Percentiles rank a stretch among this genome's conserved stretches.
phyloP scores from a whole-genome alignment of 2,888 invertebrate genomes.

The Saturnia japonica region DNA sequence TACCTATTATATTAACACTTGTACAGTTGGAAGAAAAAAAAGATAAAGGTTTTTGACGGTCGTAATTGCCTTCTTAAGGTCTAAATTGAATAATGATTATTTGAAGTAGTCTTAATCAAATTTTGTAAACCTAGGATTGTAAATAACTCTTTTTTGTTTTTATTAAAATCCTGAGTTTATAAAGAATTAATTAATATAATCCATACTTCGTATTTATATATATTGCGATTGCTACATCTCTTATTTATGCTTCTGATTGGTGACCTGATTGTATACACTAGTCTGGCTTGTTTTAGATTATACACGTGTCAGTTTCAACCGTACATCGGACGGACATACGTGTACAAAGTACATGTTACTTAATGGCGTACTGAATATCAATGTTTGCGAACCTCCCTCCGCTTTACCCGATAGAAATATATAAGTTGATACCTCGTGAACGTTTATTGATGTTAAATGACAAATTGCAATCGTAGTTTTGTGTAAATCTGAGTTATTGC shows the following conservation, averaged over 20 bases:
- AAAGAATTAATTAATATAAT: too few species aligned
- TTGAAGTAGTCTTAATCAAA: too few species aligned
- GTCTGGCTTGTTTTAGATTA: neutral
- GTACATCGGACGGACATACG: neutral
- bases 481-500: neutral
- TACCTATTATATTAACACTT: too few species aligned
- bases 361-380: conserved; percentile 3
- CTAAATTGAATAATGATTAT: too few species aligned
- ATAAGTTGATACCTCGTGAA: neutral
- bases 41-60: too few species aligned
- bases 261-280: neutral
- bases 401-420: neutral
- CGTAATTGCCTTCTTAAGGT: too few species aligned
- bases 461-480: neutral
- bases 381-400: conserved; percentile 1
- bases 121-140: too few species aligned
- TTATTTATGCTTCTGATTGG: neutral
- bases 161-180: too few species aligned
- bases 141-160: too few species aligned
- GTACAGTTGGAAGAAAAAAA: too few species aligned
- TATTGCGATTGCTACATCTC: neutral
- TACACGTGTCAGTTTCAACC: neutral
- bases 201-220: neutral
- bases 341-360: conserved; percentile 1
- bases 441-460: neutral